phyloP scores from a whole-genome alignment of 2,888 invertebrate species.

The Pomacea canaliculata region DNA sequence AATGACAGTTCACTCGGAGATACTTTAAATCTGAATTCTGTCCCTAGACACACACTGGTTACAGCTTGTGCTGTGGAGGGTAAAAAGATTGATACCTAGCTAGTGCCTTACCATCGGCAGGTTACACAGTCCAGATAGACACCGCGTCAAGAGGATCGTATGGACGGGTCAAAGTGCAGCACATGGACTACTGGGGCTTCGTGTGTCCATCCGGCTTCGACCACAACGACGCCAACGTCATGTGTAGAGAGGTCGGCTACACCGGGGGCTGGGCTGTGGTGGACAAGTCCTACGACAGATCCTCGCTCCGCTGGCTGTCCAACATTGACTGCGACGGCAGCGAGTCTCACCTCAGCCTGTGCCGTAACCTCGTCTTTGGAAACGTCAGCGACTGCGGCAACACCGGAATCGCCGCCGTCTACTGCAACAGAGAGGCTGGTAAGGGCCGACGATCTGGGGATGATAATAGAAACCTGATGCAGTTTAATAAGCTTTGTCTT shows the following conservation, averaged over 20 bases:
- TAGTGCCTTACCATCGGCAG: conserved; percentile 36
- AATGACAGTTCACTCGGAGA: too few species aligned
- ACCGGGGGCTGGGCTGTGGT: conserved; percentile 48
- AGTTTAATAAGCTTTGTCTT: too few species aligned
- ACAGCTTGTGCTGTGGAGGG: too few species aligned
- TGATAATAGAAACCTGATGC: too few species aligned
- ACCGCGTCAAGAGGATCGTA: conserved; percentile 40
- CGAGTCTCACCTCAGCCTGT: conserved; percentile 40
- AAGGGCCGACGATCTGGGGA: too few species aligned
- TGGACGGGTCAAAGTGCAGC: conserved; percentile 44
- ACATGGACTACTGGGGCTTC: conserved; percentile 46
- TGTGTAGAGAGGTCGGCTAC: conserved; percentile 50
- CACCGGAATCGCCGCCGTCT: conserved; percentile 52
- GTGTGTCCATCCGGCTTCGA: conserved; percentile 54
- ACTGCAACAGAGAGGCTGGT: conserved; percentile 56
- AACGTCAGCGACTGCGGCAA: conserved; percentile 22
- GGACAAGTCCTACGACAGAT: conserved; percentile 25
- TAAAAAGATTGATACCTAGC: too few species aligned
- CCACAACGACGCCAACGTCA: conserved; percentile 51
- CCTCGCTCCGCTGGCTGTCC: conserved; percentile 72
- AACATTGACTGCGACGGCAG: conserved; percentile 57
- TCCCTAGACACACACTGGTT: too few species aligned
- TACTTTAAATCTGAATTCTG: too few species aligned
- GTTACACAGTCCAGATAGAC: conserved; percentile 31
- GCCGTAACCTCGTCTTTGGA: conserved; percentile 18